These are phyloP conservation scores for Coecobrya sp. DNA, from an alignment of 2,888 invertebrate genomes.

Conservation along the genomic window DNA sequence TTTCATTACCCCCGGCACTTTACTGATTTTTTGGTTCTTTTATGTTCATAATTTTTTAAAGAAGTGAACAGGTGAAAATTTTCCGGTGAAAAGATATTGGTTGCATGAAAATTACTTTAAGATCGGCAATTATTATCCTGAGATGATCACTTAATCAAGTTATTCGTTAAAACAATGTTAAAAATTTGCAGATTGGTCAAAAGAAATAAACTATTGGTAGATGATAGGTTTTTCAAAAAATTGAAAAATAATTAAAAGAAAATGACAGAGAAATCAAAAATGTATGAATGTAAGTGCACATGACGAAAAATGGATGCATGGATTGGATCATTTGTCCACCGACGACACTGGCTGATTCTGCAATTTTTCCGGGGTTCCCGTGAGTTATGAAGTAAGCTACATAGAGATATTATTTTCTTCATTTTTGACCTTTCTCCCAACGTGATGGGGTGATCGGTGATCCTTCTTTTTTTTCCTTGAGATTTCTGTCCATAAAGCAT, in stretches of 20 bases:
- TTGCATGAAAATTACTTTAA: neutral
- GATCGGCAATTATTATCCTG: neutral
- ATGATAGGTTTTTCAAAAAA: slow-evolving; percentile 14
- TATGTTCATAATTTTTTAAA: neutral
- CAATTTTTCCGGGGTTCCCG: slow-evolving; percentile 75
- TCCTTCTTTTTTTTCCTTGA: neutral
- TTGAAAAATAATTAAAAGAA: neutral
- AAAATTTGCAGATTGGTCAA: slow-evolving; percentile 11
- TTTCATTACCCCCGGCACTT: neutral
- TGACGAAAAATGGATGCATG: slow-evolving; percentile 70
- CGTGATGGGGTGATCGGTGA: neutral
- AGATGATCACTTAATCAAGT: neutral
- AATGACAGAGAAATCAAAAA: neutral
- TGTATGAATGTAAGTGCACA: slow-evolving; percentile 35
- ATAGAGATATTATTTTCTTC: neutral
- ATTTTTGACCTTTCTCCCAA: neutral
- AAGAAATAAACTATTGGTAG: neutral
- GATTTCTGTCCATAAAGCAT: neutral
- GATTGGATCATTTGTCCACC: slow-evolving; percentile 55
- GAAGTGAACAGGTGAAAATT: neutral
- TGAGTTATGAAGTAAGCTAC: slow-evolving; percentile 76
- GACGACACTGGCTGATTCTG: slow-evolving; percentile 71
- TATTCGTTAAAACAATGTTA: neutral
- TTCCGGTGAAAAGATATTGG: neutral
- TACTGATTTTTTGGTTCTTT: neutral